Percentiles rank a stretch among this genome's conserved stretches.
Evolutionary conservation across 1,140 invertebrate species (phyloP).

Genomic region (Mizuhopecten yessoensis): DNA sequence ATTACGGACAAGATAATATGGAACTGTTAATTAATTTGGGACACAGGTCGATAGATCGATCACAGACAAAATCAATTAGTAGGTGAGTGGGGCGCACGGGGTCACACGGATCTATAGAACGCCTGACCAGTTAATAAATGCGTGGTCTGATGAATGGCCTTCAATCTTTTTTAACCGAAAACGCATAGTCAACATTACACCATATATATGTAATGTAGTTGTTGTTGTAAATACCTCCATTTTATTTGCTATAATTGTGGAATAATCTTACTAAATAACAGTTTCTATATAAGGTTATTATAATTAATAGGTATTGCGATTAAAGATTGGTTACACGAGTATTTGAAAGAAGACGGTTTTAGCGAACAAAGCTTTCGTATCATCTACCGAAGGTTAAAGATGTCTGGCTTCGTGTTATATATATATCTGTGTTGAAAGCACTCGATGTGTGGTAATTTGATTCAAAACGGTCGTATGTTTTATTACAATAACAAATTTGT

Average conservation of each 20-base stretch:
- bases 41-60: constrained; percentile 37
- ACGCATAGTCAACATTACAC: too few relatives aligned
- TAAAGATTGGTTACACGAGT: too few relatives aligned
- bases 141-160: not conserved
- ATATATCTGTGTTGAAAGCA: not conserved
- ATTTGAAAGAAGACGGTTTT: too few relatives aligned
- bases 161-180: not conserved
- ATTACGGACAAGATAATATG: not conserved
- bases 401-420: not conserved
- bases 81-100: not conserved
- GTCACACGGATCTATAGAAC: not conserved
- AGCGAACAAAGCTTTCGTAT: too few relatives aligned
- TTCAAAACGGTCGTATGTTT: not conserved
- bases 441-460: not conserved
- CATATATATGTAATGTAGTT: too few relatives aligned
- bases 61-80: constrained; percentile 28
- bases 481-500: constrained; percentile 29
- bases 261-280: too few relatives aligned
- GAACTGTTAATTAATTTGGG: not conserved
- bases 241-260: too few relatives aligned
- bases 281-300: too few relatives aligned
- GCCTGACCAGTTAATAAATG: not conserved
- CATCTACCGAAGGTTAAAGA: too few relatives aligned
- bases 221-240: too few relatives aligned
- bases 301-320: too few relatives aligned